These are phyloP conservation scores for Thymelicus sylvestris DNA, from an alignment of 2,888 invertebrate species.

Conservation along the genomic window DNA sequence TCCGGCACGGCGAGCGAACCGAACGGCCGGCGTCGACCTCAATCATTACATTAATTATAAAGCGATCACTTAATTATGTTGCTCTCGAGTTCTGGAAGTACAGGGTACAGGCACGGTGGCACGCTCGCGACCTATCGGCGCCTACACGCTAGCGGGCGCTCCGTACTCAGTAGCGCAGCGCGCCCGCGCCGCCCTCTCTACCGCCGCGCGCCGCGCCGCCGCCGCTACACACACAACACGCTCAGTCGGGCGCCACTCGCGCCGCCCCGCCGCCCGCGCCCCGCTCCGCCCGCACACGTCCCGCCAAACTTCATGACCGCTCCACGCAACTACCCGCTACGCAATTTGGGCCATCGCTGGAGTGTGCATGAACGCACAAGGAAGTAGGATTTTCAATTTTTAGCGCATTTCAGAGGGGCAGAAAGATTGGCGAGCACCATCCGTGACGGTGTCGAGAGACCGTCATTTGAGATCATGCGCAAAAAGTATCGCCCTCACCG, in stretches of 20 bases:
- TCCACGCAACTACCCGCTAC: too few relatives aligned
- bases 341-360: too few relatives aligned
- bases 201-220: conserved; percentile 51
- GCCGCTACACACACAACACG: conserved; percentile 62
- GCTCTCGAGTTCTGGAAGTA: conserved; percentile 29
- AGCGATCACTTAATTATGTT: conserved; percentile 4
- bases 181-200: conserved; percentile 59
- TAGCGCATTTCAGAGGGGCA: not conserved
- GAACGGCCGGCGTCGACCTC: conserved; percentile 6
- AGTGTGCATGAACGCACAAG: too few relatives aligned
- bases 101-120: conserved; percentile 37
- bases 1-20: conserved; percentile 24
- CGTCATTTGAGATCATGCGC: not conserved
- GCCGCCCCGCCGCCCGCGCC: conserved; percentile 12
- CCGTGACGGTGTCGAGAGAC: not conserved
- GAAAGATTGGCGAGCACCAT: not conserved
- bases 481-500: not conserved
- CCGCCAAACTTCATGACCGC: too few relatives aligned
- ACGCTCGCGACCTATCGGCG: conserved; percentile 10
- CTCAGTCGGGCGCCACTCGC: conserved; percentile 43
- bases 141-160: conserved; percentile 53
- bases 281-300: too few relatives aligned
- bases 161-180: conserved; percentile 48
- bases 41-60: not conserved
- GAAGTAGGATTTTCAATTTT: too few relatives aligned